Evolutionary conservation across 2,797 vertebrate genomes (phyloP), one percentile per base, ranked within the genome.

Genomic region (Trematomus bernacchii): DNA sequence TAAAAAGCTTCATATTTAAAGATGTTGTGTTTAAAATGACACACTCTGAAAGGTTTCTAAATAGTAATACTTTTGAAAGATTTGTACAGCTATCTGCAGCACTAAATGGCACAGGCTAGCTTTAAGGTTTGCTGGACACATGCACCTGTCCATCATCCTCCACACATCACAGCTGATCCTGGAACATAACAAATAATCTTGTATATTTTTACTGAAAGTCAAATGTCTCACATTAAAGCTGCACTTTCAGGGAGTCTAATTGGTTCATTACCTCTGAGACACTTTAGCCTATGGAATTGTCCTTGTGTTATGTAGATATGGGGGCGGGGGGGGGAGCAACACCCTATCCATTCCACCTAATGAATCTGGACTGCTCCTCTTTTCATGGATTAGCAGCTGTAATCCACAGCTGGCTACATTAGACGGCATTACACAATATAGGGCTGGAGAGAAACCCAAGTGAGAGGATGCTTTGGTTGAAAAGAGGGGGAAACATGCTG

Each of bases 321-420:
- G 57, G 14, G 4, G 77, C 42, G 63, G 9, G 40, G 52, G 43
- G 37, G 64, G 62, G 51, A 69, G 76, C 46, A 76, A 30, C 58
- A 16, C 18, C 23, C 69, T 21, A 30, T 81, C 77, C 68, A 64
- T 87, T 82, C 78, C 77, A 67, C 64, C 67, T 69, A 76, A 79
- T 69, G 70, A 79, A 44, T 42, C 44, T 54, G 66, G 64, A 84
- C 80, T 68, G 71, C 65, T 79, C 71, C 71, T 77, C 57, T 73
- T 61, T 73, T 76, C 47, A 14, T 58, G 84, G 86, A 90, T 90
- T 89, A 90, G 59, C 77, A 66, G 16, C 61, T 82, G 69, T 82
- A 90, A 88, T 88, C 84, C 81, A 73, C 67, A 37, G 18, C 37
- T 62, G 73, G 48, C 74, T 73, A 46, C 83, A 91, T 88, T 85